Percentiles rank a stretch among this genome's conserved stretches.
These are phyloP conservation scores for Alviniconcha marisindica DNA, from an alignment of 1,140 invertebrate species.

Conservation along the genomic window DNA sequence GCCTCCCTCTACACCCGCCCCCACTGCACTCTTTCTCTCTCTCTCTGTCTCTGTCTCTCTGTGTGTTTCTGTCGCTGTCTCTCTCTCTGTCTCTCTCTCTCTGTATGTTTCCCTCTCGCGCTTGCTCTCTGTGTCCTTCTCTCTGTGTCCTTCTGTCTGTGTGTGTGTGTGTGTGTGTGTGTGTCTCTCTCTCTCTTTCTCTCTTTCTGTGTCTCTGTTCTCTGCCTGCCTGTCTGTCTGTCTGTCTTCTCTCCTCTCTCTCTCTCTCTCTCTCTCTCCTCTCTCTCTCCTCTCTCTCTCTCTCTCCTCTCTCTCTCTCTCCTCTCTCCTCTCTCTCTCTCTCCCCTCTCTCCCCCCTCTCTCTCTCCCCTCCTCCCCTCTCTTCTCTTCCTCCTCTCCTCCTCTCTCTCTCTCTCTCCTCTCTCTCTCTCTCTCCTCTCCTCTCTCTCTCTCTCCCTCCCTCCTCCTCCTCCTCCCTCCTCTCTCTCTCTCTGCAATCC, in stretches of 20 bases:
- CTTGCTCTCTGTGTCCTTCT: too few species aligned
- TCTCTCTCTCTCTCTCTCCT: not conserved
- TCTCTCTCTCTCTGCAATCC: constrained; percentile 77
- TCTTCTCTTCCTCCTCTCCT: not conserved
- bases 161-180: not conserved
- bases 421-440: not conserved
- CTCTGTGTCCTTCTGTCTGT: not conserved
- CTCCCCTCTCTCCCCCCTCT: not conserved
- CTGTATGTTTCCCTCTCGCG: too few species aligned
- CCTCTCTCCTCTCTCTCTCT: not conserved
- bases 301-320: not conserved
- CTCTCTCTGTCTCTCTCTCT: too few species aligned
- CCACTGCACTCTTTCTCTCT: not conserved
- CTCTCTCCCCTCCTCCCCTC: not conserved
- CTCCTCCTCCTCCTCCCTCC: not conserved
- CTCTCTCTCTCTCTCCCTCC: too few species aligned
- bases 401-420: not conserved
- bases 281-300: too few species aligned
- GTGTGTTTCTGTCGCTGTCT: too few species aligned
- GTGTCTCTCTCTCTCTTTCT: not conserved
- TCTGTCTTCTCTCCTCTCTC: not conserved
- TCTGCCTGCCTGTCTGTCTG: too few species aligned
- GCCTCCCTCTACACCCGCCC: too few species aligned
- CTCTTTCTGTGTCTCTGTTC: not conserved
- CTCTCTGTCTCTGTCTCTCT: not conserved